Evolutionary conservation across 2,888 invertebrate genomes (phyloP), one percentile per base, ranked within the genome.

Genomic region (Caenorhabditis drosophilae): DNA sequence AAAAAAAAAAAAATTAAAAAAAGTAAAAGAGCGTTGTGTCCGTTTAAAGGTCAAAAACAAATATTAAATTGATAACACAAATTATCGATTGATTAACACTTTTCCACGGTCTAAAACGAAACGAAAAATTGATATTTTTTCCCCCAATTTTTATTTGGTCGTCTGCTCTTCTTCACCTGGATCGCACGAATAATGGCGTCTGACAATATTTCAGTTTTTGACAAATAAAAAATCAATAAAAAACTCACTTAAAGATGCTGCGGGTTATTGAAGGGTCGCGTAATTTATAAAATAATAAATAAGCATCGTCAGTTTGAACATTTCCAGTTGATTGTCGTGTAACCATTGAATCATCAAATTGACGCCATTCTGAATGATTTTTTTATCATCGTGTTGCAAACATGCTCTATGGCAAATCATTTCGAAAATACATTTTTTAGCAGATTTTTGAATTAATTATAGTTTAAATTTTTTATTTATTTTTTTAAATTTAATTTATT

Each of bases 281-380:
- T 26, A 68, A 54, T 45, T 83, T 82, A 67, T 85, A 85, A 63
- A 85, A 83, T 2, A 85, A 75, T 4, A 85, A 75, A 61, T 85
- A 85, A 7, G 84, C 84, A 46, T 81, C 79, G 16, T 75, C 66
- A n/a, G 78, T 78, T 42, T 84, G 78, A 1, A 83, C 73, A 12
- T 73, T 63, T 2, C 54, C 26, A 2, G 74, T 63, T 1, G 50
- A 40, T 2, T 76, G 64, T 34, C 73, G 70, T n/a, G 68, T 70
- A 27, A 85, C 84, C 12, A 78, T 76, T 45, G 78, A 77, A 67
- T 85, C 84, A 63, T 85, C 84, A 58, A 84, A 84, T 44, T 75
- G 64, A 16, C 84, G 74, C 84, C 84, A 85, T 12, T 73, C 77
- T 68, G 35, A 46, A 67, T 35, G 15, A 27, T 18, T 45, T n/a